Evolutionary conservation across 2,113 vertebrate genomes (phyloP).

Genomic region (Triplophysa dalaica): DNA sequence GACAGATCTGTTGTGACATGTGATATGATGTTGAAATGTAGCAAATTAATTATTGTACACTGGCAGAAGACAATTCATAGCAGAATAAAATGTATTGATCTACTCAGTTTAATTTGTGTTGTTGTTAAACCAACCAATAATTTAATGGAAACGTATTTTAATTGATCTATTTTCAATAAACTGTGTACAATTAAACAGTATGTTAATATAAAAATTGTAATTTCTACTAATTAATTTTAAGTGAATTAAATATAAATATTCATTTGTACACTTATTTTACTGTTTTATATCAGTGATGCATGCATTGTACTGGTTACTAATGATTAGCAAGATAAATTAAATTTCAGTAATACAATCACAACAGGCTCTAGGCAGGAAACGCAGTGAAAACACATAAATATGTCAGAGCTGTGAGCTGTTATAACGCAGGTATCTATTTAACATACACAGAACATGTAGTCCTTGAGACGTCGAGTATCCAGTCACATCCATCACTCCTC

Average conservation of each 20-base stretch:
- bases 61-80: not conserved
- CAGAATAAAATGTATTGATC: no score
- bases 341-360: constrained; percentile 5
- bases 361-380: not conserved
- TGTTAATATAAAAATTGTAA: not conserved
- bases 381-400: constrained; percentile 26
- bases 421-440: constrained; percentile 1
- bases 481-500: constrained; percentile 48
- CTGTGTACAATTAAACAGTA: not conserved
- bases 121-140: not conserved
- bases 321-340: not conserved
- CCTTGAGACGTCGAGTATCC: constrained; percentile 16
- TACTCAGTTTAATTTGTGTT: no score
- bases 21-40: not conserved
- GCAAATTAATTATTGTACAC: not conserved
- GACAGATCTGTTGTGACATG: not conserved
- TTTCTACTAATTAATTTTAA: not conserved
- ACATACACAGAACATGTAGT: constrained; percentile 32
- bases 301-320: not conserved
- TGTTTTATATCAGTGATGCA: not conserved
- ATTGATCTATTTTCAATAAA: not conserved
- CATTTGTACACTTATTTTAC: not conserved
- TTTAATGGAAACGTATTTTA: not conserved
- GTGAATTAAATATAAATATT: not conserved
- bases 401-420: not conserved